A percentile compares a stretch with the other conserved stretches of the same genome.
Conservation (phyloP, 2,888 invertebrate species). For the Stenolophus ochropezus region DNA sequence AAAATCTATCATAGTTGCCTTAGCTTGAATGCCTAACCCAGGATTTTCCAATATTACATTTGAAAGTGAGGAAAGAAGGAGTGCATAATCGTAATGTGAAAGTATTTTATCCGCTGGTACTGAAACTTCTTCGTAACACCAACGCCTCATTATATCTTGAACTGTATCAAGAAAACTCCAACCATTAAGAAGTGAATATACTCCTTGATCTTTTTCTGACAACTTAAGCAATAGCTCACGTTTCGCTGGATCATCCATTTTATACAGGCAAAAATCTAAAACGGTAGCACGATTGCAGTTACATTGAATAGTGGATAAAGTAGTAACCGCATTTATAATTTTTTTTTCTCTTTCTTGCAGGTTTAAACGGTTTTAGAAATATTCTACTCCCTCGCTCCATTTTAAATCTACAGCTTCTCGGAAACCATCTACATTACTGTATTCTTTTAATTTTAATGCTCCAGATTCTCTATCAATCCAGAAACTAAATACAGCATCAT, state of each 20-base stretch:
- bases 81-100: conserved; percentile 47
- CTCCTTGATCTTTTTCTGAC: conserved; percentile 43
- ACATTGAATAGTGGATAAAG: conserved; percentile 42
- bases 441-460: conserved; percentile 59
- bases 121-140: conserved; percentile 55
- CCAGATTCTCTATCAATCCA: conserved; percentile 61
- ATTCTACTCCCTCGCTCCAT: conserved; percentile 61
- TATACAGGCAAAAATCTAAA: conserved; percentile 50
- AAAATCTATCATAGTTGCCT: conserved; percentile 50
- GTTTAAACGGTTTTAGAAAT: conserved; percentile 55
- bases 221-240: conserved; percentile 52
- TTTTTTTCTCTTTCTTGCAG: conserved; percentile 44
- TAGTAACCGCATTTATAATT: conserved; percentile 20
- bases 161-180: conserved; percentile 60
- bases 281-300: conserved; percentile 52
- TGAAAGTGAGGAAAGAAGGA: conserved; percentile 57
- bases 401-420: conserved; percentile 56
- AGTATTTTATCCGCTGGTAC: conserved; percentile 53
- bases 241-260: conserved; percentile 28
- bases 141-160: conserved; percentile 53
- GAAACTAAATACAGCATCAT: conserved; percentile 55
- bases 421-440: conserved; percentile 58
- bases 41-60: conserved; percentile 54
- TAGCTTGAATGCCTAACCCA: conserved; percentile 51
- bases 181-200: conserved; percentile 44